These are phyloP conservation scores for Cavia porcellus DNA, from an alignment of 2,113 vertebrate genomes.

Conservation along the genomic window DNA sequence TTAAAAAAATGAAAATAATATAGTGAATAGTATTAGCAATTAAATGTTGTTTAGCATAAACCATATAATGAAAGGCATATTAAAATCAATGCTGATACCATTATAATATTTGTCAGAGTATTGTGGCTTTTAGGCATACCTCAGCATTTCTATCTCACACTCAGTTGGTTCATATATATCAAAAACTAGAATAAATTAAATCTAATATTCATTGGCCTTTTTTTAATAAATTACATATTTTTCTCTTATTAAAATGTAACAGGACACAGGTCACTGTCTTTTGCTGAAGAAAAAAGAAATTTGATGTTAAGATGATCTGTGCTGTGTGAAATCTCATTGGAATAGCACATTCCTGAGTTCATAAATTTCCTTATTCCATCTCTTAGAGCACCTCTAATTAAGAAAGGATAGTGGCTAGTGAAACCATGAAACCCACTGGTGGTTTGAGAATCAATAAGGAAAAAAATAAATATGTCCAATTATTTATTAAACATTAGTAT, in stretches of 20 bases:
- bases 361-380: not conserved
- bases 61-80: not conserved
- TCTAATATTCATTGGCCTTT: not conserved
- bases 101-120: not conserved
- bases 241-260: conserved; percentile 49
- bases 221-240: conserved; percentile 19
- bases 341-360: not conserved
- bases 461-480: conserved; percentile 28
- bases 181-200: not conserved
- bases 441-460: not conserved
- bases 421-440: not conserved
- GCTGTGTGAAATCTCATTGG: not conserved
- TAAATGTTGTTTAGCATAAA: not conserved
- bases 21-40: conserved; percentile 2
- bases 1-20: conserved; percentile 22
- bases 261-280: not conserved
- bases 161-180: not conserved
- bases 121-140: not conserved
- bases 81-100: not conserved
- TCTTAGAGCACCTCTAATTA: conserved; percentile 5
- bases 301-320: not conserved
- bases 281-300: not conserved
- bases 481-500: conserved; percentile 47
- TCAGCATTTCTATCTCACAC: not conserved
- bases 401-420: not conserved